Base-by-base conservation (phyloP, 2,113 vertebrate genomes). In the Corydoras maculifer region DNA sequence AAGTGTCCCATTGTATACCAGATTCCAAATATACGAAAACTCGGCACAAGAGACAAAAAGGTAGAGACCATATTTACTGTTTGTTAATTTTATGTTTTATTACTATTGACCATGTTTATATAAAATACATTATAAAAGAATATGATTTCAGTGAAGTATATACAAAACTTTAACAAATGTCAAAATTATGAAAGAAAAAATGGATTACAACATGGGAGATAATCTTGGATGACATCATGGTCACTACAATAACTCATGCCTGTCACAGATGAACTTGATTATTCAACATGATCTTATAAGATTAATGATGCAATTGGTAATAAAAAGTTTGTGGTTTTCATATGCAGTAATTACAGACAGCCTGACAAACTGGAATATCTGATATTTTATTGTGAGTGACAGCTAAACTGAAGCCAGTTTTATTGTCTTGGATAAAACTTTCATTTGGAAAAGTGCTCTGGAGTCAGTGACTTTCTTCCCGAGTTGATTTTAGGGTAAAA, bases 51-150 rank as follows among this genome's bases (percentile, higher is more conserved):
- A 32, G 54, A n/a, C 12, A 62, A 43, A 58, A 3, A 6, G 10
- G 14, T 30, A 32, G 35, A 35, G 64, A 69, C 70, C 54, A 77
- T 14, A 68, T 90, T 90, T 89, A 88, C 88, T 91, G 81, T 81
- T 77, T 77, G 58, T 58, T 74, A 77, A 31, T 79, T 76, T 82
- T 82, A 83, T 68, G 67, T 58, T 82, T 74, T 63, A 79, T 81
- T 79, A 50, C 58, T 75, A 73, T 11, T 59, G 60, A 79, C 81
- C 73, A 81, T 60, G 78, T 86, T 86, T 85, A 87, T 81, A 86
- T 86, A 87, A 86, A 82, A 85, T 70, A 87, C 77, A 81, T 70
- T 82, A 79, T 83, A 83, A 82, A 87, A 87, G 66, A 55, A 69
- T 59, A 75, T 74, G 68, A 68, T 74, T 78, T 84, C 82, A 66